These are phyloP conservation scores for Orycteropus afer DNA, from an alignment of 2,113 vertebrate species.

Conservation along the genomic window DNA sequence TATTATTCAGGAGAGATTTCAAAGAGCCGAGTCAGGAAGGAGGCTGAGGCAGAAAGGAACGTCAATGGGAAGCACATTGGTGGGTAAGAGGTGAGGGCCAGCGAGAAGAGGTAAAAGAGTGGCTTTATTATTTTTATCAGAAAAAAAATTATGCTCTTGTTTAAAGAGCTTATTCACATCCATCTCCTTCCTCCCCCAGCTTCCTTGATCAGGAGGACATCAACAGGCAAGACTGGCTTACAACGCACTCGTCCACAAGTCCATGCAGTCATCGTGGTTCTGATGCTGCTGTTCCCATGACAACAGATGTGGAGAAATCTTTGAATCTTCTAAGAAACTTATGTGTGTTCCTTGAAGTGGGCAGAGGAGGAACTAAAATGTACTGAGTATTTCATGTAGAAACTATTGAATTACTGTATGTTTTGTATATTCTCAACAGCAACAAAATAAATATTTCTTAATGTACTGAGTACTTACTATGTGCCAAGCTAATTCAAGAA, in stretches of 20 bases:
- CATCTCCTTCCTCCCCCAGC: not conserved
- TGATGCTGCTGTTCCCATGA: slow-evolving; percentile 2
- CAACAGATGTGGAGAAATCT: not conserved
- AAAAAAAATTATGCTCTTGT: not conserved
- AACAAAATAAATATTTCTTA: not conserved
- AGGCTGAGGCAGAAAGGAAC: not conserved
- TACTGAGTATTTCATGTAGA: not conserved
- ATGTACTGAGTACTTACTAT: not conserved
- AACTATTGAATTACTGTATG: not conserved
- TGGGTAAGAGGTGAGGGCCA: not conserved
- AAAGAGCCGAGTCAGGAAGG: slow-evolving; percentile 17
- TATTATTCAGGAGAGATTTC: slow-evolving; percentile 40
- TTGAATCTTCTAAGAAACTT: slow-evolving; percentile 43
- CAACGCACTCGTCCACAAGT: not conserved
- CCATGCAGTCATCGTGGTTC: not conserved
- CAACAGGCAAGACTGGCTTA: not conserved
- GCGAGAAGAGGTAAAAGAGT: not conserved
- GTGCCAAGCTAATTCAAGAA: not conserved
- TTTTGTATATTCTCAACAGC: not conserved
- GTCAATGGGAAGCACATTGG: not conserved
- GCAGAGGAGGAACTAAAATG: not conserved
- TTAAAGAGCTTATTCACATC: not conserved
- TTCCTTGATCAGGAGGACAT: not conserved
- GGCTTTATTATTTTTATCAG: slow-evolving; percentile 17
- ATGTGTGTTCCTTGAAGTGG: slow-evolving; percentile 17